A percentile compares a stretch with the other conserved stretches of the same genome.
These are phyloP conservation scores for Bombus terrestris DNA, from an alignment of 1,140 invertebrate species.

Conservation along the genomic window DNA sequence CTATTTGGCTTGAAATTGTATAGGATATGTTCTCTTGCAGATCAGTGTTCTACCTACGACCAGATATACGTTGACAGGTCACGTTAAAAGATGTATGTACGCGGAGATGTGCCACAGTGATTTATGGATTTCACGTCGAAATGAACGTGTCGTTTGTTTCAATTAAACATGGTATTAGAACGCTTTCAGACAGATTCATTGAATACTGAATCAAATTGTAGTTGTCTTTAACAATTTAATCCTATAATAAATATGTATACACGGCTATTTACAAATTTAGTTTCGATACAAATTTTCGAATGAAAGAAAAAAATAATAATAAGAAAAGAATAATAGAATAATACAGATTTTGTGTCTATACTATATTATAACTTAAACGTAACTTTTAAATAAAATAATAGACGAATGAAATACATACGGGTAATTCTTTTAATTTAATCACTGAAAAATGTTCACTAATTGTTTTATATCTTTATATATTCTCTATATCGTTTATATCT, in stretches of 20 bases:
- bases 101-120: not conserved
- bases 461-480: too few relatives aligned
- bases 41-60: not conserved
- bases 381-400: too few relatives aligned
- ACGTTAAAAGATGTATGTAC: slow-evolving; percentile 5
- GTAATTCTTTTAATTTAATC: not conserved
- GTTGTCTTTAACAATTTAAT: too few relatives aligned
- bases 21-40: not conserved
- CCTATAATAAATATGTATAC: too few relatives aligned
- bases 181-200: not conserved
- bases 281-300: too few relatives aligned
- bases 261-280: too few relatives aligned
- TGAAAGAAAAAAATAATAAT: not conserved
- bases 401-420: too few relatives aligned
- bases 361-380: too few relatives aligned
- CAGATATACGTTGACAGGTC: not conserved
- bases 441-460: not conserved
- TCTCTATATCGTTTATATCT: not conserved
- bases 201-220: not conserved
- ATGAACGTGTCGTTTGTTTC: not conserved
- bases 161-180: not conserved
- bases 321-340: too few relatives aligned
- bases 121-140: not conserved
- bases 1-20: not conserved
- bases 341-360: too few relatives aligned